These are phyloP conservation scores for Argyrosomus regius DNA, from an alignment of 2,797 vertebrate species.

Conservation along the genomic window DNA sequence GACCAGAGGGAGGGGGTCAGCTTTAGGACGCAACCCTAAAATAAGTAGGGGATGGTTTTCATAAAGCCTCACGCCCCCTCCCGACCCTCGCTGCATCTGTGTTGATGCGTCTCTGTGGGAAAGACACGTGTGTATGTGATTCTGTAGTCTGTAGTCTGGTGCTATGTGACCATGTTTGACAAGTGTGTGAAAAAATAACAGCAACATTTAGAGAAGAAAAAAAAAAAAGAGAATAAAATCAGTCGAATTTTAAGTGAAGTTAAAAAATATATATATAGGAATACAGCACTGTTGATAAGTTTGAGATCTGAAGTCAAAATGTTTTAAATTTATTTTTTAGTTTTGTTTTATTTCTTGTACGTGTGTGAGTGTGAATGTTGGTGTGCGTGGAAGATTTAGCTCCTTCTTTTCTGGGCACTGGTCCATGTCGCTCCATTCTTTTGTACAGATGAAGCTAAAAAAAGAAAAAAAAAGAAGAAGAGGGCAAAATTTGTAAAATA, in stretches of 20 bases:
- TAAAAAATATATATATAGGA: constrained; percentile 80
- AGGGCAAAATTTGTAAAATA: constrained; percentile 99
- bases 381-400: constrained; percentile 82
- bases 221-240: constrained; percentile 74
- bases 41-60: constrained; percentile 45
- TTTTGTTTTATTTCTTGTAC: constrained; percentile 72
- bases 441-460: constrained; percentile 95
- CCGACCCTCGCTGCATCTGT: constrained; percentile 78
- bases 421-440: constrained; percentile 90
- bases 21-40: constrained; percentile 50
- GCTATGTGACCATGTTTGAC: constrained; percentile 91
- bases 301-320: constrained; percentile 85
- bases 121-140: constrained; percentile 93
- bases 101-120: constrained; percentile 89
- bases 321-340: constrained; percentile 68
- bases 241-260: constrained; percentile 90
- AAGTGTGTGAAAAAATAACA: constrained; percentile 86
- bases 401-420: constrained; percentile 84
- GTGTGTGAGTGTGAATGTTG: constrained; percentile 75
- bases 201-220: constrained; percentile 73
- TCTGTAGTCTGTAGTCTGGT: constrained; percentile 99
- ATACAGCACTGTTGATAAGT: constrained; percentile 86
- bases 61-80: constrained; percentile 60
- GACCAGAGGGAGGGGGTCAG: constrained; percentile 65
- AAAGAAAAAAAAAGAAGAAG: constrained; percentile 84